A percentile compares a stretch with the other conserved stretches of the same genome.
Evolutionary conservation across 2,797 vertebrate species (phyloP).

Genomic region (Nannoperca australis): DNA sequence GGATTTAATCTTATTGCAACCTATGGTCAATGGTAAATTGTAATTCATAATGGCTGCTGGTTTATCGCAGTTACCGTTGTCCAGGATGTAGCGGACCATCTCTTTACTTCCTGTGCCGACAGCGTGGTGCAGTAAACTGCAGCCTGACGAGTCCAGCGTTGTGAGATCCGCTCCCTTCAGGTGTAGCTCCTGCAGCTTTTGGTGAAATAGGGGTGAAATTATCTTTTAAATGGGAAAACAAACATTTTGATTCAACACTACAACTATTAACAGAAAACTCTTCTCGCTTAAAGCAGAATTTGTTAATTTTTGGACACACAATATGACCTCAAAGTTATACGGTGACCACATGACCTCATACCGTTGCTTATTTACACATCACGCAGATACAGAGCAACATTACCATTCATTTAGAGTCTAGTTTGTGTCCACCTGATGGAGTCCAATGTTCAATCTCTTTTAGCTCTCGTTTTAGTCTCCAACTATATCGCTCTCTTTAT

Average conservation of each 20-base stretch:
- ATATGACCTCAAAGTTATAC: no score
- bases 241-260: neutral
- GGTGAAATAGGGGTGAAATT: neutral
- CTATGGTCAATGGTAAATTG: neutral
- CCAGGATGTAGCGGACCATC: slow-evolving; percentile 92
- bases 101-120: slow-evolving; percentile 92
- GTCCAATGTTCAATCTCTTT: neutral
- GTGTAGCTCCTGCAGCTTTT: slow-evolving; percentile 91
- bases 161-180: slow-evolving; percentile 88
- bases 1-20: neutral
- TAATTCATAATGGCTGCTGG: no score
- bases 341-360: no score
- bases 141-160: slow-evolving; percentile 84
- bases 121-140: slow-evolving; percentile 92
- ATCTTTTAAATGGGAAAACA: slow-evolving; percentile 12
- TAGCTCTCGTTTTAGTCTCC: neutral
- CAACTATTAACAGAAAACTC: neutral
- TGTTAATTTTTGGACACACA: no score
- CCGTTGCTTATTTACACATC: neutral
- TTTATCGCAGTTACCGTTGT: slow-evolving; percentile 86
- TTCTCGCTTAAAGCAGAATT: neutral
- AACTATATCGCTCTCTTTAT: neutral
- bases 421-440: neutral
- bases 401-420: neutral
- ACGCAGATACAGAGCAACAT: neutral